Conservation (phyloP, 1,140 invertebrate species). For the Tetramorium alpestre region DNA sequence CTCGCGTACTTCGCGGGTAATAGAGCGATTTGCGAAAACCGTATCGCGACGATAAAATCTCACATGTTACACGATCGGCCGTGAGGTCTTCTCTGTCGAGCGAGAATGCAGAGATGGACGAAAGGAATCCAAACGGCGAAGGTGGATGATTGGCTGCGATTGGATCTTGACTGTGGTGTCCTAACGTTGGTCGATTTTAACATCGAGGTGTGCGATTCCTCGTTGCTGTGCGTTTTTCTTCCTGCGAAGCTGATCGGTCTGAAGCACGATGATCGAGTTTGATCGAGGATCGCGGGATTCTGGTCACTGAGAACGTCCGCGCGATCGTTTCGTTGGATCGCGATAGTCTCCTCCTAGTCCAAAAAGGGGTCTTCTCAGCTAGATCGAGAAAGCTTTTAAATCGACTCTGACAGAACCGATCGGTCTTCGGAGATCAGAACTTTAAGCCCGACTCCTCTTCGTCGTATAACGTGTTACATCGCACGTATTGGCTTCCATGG, state of each 20-base stretch:
- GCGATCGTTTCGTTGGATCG: slow-evolving; percentile 25
- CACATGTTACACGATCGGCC: background rate
- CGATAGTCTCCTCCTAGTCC: slow-evolving; percentile 15
- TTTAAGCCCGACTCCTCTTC: background rate
- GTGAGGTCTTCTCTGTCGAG: background rate
- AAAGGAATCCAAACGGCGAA: slow-evolving; percentile 1
- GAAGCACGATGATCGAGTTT: background rate
- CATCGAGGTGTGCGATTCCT: background rate
- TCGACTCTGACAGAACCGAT: slow-evolving; percentile 13
- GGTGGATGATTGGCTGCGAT: background rate
- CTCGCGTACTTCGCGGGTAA: slow-evolving; percentile 10
- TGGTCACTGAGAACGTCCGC: background rate
- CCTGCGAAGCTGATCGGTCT: background rate
- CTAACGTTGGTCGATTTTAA: slow-evolving; percentile 16
- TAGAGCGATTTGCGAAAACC: background rate
- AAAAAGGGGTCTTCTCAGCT: slow-evolving; percentile 6
- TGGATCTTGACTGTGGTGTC: background rate
- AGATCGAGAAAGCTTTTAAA: slow-evolving; percentile 37
- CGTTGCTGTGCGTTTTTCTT: background rate
- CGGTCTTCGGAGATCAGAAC: slow-evolving; percentile 39
- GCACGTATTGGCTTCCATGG: background rate
- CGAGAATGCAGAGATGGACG: slow-evolving; percentile 6
- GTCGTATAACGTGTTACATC: slow-evolving; percentile 9
- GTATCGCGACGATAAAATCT: slow-evolving; percentile 13
- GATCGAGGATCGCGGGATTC: slow-evolving; percentile 18